A percentile compares a stretch with the other conserved stretches of the same genome.
phyloP scores from a whole-genome alignment of 2,113 vertebrate genomes.

The Embiotoca jacksoni region DNA sequence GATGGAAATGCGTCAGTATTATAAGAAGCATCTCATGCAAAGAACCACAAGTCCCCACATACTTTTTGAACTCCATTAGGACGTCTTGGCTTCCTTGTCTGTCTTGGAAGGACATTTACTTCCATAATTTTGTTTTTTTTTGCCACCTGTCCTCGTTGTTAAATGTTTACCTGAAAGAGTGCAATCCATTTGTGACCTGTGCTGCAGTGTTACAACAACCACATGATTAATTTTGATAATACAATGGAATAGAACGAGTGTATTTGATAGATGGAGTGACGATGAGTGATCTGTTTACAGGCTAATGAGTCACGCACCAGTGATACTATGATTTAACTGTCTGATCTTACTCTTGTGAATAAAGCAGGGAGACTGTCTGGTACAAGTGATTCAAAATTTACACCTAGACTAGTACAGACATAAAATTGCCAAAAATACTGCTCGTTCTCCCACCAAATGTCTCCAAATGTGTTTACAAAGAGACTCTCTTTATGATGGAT shows the following conservation, averaged over 20 bases:
- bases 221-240: conserved; percentile 16
- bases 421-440: conserved; percentile 21
- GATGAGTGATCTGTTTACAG: conserved; percentile 48
- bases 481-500: conserved; percentile 24
- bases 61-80: conserved; percentile 4
- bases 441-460: conserved; percentile 2
- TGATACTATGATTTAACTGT: conserved; percentile 57
- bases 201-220: conserved; percentile 20
- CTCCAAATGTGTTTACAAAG: conserved; percentile 16
- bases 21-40: conserved; percentile 28
- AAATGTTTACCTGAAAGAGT: conserved; percentile 37
- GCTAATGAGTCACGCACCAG: conserved; percentile 50
- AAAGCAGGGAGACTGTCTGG: conserved; percentile 10
- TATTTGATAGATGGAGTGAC: conserved; percentile 16
- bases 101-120: not conserved
- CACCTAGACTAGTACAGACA: not conserved
- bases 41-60: conserved; percentile 1
- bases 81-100: conserved; percentile 14
- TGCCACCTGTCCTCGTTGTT: conserved; percentile 34
- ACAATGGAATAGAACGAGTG: conserved; percentile 35
- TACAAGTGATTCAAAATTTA: conserved; percentile 5
- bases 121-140: conserved; percentile 3
- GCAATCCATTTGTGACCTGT: conserved; percentile 29
- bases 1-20: conserved; percentile 45
- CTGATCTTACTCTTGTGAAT: conserved; percentile 27